Evolutionary conservation across 2,888 invertebrate genomes (phyloP).

Genomic region (Trichopoda pennipes): DNA sequence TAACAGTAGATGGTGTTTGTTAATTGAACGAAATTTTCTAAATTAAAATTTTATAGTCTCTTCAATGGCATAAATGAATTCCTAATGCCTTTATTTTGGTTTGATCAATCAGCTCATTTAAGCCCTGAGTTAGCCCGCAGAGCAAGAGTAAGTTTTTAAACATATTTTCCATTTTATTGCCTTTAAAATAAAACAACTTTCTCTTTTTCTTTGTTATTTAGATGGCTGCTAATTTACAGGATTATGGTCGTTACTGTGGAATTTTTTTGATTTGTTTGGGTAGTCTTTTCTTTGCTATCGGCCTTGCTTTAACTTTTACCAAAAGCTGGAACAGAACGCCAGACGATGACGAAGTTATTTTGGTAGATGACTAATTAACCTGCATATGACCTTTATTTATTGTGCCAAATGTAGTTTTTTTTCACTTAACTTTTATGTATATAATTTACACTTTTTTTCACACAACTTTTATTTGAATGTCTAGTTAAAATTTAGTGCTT

Average conservation of each 20-base stretch:
- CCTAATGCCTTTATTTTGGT: conserved; percentile 89
- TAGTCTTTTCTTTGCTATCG: conserved; percentile 74
- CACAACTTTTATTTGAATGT: not conserved
- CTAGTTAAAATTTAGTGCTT: not conserved
- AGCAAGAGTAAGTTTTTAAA: conserved; percentile 74
- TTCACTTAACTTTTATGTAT: not conserved
- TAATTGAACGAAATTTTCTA: not conserved
- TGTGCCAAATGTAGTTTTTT: conserved; percentile 43
- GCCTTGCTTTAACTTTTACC: conserved; percentile 76
- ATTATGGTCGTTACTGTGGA: conserved; percentile 77
- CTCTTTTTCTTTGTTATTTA: conserved; percentile 67
- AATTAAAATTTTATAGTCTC: conserved; percentile 81
- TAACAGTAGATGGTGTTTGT: not conserved
- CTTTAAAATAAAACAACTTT: not conserved
- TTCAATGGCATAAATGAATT: conserved; percentile 82
- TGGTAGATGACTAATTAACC: conserved; percentile 70
- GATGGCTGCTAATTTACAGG: conserved; percentile 76
- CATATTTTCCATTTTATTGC: not conserved
- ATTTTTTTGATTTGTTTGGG: conserved; percentile 75
- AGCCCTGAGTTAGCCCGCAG: conserved; percentile 83
- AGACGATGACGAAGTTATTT: conserved; percentile 76
- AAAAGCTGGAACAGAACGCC: conserved; percentile 76
- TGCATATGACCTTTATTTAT: conserved; percentile 2
- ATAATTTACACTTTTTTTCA: not conserved
- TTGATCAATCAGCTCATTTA: conserved; percentile 85